Evolutionary conservation across 2,888 invertebrate genomes (phyloP).

Genomic region (Steinernema scapterisci): DNA sequence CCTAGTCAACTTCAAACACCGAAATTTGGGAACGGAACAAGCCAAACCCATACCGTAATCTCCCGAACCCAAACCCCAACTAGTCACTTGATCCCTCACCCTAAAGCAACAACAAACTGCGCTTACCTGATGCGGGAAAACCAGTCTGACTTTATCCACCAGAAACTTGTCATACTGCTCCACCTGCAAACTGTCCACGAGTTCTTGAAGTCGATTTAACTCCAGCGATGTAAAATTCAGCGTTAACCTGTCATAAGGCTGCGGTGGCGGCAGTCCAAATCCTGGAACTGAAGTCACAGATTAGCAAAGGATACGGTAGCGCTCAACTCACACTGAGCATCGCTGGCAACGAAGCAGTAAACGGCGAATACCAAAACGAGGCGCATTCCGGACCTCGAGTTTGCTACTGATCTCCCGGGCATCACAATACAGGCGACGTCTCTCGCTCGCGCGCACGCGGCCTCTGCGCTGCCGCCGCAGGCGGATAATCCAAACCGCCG

Average conservation of each 20-base stretch:
- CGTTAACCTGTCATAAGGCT: background rate
- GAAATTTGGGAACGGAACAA: no score
- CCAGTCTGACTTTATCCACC: constrained; percentile 17
- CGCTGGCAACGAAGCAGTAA: background rate
- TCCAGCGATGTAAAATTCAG: constrained; percentile 8
- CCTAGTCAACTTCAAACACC: no score
- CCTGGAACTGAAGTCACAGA: constrained; percentile 1
- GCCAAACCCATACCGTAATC: no score
- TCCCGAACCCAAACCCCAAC: no score
- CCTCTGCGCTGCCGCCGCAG: constrained; percentile 10
- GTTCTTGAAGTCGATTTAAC: background rate
- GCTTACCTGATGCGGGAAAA: constrained; percentile 28
- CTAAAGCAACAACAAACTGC: no score
- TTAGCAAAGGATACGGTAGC: background rate
- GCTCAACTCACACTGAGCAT: constrained; percentile 10
- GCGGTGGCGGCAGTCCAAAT: background rate
- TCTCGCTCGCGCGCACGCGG: constrained; percentile 23
- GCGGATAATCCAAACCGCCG: background rate
- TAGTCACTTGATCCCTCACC: no score
- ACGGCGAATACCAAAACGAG: background rate
- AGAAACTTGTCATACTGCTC: constrained; percentile 28
- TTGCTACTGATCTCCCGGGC: background rate
- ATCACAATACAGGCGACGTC: background rate
- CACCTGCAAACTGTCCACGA: constrained; percentile 8
- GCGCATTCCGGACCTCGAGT: background rate